Evolutionary conservation across 2,797 vertebrate species (phyloP), one percentile per base, ranked within the genome.

Genomic region (Mareca penelope): DNA sequence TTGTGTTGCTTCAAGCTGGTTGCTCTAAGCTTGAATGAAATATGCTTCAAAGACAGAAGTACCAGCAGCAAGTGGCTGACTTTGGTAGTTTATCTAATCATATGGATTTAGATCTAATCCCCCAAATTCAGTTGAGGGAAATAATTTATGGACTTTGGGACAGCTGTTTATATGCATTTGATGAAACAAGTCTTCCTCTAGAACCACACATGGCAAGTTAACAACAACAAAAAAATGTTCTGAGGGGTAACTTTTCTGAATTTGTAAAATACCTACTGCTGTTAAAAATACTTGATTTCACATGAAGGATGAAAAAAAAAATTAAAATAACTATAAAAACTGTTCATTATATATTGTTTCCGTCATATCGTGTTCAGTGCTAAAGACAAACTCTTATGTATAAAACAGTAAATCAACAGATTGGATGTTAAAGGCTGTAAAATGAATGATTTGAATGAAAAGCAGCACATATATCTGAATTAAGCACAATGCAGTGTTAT

Each of bases 401-500:
- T 3, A 33, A 85, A 90, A 11, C 7, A 89, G 10, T 10, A 75
- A 78, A 96, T 91, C 12, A 83, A 57, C 23, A 64, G 76, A 82
- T 4, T 6, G 50, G 64, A 22, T 60, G 44, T 53, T 37, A 35
- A 85, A 81, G n/a, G 31, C 56, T 67, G 68, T 46, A 85, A 7
- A 72, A 12, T 18, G 23, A 70, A 56, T 40, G 59, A 64, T 46
- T 76, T 59, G 35, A 63, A 53, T 80, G 87, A 15, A 37, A 77
- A 89, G 87, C 59, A 63, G 82, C 69, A 11, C 18, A 67, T 82
- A 80, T 71, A 77, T 80, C 72, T 78, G 88, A 93, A 89, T 93
- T 89, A 94, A 95, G 84, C 78, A 81, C 88, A 91, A 42, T 91
- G 70, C 94, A 80, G 6, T 13, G 78, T 83, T 94, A 56, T 59